A percentile compares a stretch with the other conserved stretches of the same genome.
Evolutionary conservation across 1,140 invertebrate species (phyloP).

Genomic region (Muscidifurax raptorellus): DNA sequence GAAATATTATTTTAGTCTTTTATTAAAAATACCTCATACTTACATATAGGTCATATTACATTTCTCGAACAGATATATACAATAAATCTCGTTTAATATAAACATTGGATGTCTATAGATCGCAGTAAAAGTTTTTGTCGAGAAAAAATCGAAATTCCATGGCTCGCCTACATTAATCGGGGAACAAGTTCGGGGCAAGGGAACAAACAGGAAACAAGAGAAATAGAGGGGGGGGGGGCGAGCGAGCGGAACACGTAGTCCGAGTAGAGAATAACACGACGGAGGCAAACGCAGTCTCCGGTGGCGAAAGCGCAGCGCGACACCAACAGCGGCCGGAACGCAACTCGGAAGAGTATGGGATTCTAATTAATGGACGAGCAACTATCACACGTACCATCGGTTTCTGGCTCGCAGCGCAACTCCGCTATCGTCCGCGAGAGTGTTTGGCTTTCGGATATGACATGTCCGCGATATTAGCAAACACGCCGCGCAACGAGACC

Average conservation of each 20-base stretch:
- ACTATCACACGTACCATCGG: slow-evolving; percentile 45
- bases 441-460: slow-evolving; percentile 41
- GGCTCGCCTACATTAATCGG: not conserved
- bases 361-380: slow-evolving; percentile 45
- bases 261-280: not conserved
- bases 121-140: too few species aligned
- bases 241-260: not conserved
- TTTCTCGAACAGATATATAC: too few species aligned
- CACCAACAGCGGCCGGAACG: not conserved
- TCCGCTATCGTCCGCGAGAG: not conserved
- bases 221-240: not conserved
- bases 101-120: too few species aligned
- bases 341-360: slow-evolving; percentile 24
- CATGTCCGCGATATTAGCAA: slow-evolving; percentile 47
- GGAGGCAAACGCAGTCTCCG: not conserved
- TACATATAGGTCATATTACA: too few species aligned
- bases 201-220: not conserved
- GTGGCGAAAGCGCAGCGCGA: not conserved
- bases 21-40: too few species aligned
- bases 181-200: too few species aligned
- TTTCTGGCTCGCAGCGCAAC: not conserved
- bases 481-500: not conserved
- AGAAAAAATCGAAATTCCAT: too few species aligned
- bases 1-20: too few species aligned
- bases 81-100: too few species aligned